These are phyloP conservation scores for Plebejus argus DNA, from an alignment of 2,888 invertebrate genomes.

Conservation along the genomic window DNA sequence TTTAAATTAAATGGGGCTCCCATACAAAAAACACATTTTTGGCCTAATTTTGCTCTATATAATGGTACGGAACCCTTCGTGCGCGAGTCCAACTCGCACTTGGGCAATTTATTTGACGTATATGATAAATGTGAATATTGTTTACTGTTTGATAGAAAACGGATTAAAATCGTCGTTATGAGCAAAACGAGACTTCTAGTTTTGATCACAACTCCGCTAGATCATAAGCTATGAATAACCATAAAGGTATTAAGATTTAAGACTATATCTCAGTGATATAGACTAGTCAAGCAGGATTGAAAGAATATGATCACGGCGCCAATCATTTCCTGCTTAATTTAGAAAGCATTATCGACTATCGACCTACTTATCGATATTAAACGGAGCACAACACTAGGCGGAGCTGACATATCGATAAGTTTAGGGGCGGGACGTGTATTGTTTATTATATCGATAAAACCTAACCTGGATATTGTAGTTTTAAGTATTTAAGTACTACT, in stretches of 20 bases:
- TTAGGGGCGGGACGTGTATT: constrained; percentile 1
- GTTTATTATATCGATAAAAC: constrained; percentile 17
- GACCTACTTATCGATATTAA: neutral
- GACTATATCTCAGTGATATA: neutral
- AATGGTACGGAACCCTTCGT: no score
- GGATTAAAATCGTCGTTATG: neutral
- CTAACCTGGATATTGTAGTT: neutral
- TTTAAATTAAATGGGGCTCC: no score
- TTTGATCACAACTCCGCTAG: neutral
- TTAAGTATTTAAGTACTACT: neutral
- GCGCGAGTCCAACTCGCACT: no score
- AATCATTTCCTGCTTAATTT: constrained; percentile 22
- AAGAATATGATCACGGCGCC: constrained; percentile 16
- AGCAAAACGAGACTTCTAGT: neutral
- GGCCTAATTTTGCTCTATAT: no score
- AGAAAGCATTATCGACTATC: constrained; percentile 22
- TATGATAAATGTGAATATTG: no score
- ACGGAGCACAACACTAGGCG: constrained; percentile 29
- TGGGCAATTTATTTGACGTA: no score
- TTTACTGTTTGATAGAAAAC: no score
- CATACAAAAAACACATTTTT: no score
- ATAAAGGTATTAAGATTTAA: constrained; percentile 15
- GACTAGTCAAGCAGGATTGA: neutral
- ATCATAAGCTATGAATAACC: constrained; percentile 5
- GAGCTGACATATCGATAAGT: constrained; percentile 24